These are phyloP conservation scores for Geotrypetes seraphini DNA, from an alignment of 2,797 vertebrate species.

Conservation along the genomic window DNA sequence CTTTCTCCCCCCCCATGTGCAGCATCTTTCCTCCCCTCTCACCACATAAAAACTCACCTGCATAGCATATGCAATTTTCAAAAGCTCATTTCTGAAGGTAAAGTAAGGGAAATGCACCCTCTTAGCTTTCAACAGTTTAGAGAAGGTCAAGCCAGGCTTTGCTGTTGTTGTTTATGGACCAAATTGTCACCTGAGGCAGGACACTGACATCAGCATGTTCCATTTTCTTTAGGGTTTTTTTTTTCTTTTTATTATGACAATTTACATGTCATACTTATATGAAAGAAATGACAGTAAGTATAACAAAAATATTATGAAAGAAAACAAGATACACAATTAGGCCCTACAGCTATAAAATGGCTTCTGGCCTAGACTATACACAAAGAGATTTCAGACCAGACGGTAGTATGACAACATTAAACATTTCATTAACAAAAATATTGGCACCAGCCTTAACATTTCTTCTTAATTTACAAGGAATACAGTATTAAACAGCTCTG, in stretches of 20 bases:
- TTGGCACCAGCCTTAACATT: conserved; percentile 64
- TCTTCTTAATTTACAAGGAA: conserved; percentile 59
- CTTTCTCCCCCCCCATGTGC: too few relatives aligned
- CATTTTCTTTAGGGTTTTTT: too few relatives aligned
- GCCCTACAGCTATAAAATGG: conserved; percentile 68
- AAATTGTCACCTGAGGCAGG: too few relatives aligned
- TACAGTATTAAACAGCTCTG: conserved; percentile 50
- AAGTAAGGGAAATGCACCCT: too few relatives aligned
- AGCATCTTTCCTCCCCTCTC: too few relatives aligned
- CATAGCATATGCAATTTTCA: too few relatives aligned
- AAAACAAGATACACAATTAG: conserved; percentile 65
- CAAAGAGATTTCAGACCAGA: conserved; percentile 53
- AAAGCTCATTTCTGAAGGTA: too few relatives aligned
- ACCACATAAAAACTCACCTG: too few relatives aligned
- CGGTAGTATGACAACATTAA: conserved; percentile 67
- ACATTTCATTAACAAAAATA: conserved; percentile 66
- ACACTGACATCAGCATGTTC: too few relatives aligned
- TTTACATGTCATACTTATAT: conserved; percentile 88
- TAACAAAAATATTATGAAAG: conserved; percentile 73
- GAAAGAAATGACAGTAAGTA: conserved; percentile 83
- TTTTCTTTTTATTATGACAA: conserved; percentile 89
- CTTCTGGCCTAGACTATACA: conserved; percentile 59
- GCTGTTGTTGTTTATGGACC: too few relatives aligned
- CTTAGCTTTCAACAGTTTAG: too few relatives aligned
- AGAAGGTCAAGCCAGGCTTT: too few relatives aligned